A percentile compares a stretch with the other conserved stretches of the same genome.
These are phyloP conservation scores for Illadopsis cleaveri DNA, from an alignment of 2,113 vertebrate genomes.

Conservation along the genomic window DNA sequence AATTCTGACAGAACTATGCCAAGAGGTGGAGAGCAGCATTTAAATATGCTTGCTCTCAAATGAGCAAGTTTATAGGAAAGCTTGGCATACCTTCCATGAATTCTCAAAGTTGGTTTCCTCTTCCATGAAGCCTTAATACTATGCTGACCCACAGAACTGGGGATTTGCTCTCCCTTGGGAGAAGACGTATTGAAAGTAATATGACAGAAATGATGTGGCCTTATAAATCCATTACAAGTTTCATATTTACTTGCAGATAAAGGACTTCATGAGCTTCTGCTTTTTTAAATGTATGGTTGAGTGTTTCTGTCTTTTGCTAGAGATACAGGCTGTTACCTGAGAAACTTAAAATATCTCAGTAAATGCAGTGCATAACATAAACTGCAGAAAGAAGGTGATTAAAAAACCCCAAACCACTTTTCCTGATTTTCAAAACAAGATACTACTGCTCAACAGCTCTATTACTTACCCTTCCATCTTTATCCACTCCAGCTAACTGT, in stretches of 20 bases:
- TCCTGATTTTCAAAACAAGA: slow-evolving; percentile 49
- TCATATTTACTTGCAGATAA: background rate
- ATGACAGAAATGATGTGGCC: background rate
- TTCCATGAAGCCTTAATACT: background rate
- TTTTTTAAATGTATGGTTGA: background rate
- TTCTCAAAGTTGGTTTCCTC: background rate
- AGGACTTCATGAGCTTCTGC: background rate
- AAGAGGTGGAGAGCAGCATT: background rate
- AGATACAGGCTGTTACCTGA: background rate
- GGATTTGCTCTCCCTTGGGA: background rate
- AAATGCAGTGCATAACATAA: background rate
- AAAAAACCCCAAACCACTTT: background rate
- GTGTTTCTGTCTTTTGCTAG: background rate
- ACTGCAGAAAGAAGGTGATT: background rate
- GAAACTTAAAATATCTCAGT: background rate
- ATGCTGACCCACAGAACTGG: background rate
- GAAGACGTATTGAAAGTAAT: background rate
- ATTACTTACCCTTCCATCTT: slow-evolving; percentile 93
- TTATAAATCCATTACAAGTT: background rate
- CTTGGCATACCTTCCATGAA: background rate
- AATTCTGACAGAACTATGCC: background rate
- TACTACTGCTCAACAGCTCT: slow-evolving; percentile 53
- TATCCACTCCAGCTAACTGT: slow-evolving; percentile 98
- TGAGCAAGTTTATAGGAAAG: background rate
- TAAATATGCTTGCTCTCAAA: background rate